These are phyloP conservation scores for Erebia aethiops DNA, from an alignment of 2,888 invertebrate species.

Conservation along the genomic window DNA sequence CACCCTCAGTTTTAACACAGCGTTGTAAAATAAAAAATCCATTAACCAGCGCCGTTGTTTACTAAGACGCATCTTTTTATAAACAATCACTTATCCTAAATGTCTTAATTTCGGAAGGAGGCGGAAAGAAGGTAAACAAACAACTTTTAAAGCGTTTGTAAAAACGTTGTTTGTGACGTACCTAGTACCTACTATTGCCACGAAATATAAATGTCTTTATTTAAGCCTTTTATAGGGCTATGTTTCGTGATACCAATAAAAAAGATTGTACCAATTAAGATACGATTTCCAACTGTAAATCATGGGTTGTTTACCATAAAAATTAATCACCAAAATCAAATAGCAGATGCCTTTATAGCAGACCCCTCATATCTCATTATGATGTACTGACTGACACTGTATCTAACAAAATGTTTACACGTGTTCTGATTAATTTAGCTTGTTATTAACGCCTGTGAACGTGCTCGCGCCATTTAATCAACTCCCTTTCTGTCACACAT, in stretches of 20 bases:
- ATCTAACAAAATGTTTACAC: slow-evolving; percentile 76
- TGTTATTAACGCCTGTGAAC: slow-evolving; percentile 65
- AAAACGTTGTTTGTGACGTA: slow-evolving; percentile 30
- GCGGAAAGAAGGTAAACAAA: slow-evolving; percentile 47
- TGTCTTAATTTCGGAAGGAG: slow-evolving; percentile 62
- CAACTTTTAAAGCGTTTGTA: slow-evolving; percentile 35
- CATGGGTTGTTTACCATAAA: slow-evolving; percentile 67
- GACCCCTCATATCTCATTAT: slow-evolving; percentile 54
- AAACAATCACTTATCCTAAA: slow-evolving; percentile 54
- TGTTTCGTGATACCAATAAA: slow-evolving; percentile 41
- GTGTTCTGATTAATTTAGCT: slow-evolving; percentile 72
- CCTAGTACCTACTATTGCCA: neutral
- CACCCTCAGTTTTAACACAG: slow-evolving; percentile 50
- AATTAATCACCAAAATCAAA: slow-evolving; percentile 67
- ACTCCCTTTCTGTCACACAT: slow-evolving; percentile 61
- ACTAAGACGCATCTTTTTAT: slow-evolving; percentile 51
- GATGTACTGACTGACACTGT: slow-evolving; percentile 54
- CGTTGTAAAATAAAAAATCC: slow-evolving; percentile 53
- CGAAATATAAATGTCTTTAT: slow-evolving; percentile 32
- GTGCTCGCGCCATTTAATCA: slow-evolving; percentile 60
- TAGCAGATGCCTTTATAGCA: slow-evolving; percentile 56
- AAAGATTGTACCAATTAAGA: slow-evolving; percentile 65
- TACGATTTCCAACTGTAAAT: slow-evolving; percentile 56
- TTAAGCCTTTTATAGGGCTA: slow-evolving; percentile 28
- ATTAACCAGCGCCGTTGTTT: slow-evolving; percentile 54